A percentile compares a stretch with the other conserved stretches of the same genome.
Evolutionary conservation across 2,113 vertebrate genomes (phyloP).

Genomic region (Mionectes macconnelli): DNA sequence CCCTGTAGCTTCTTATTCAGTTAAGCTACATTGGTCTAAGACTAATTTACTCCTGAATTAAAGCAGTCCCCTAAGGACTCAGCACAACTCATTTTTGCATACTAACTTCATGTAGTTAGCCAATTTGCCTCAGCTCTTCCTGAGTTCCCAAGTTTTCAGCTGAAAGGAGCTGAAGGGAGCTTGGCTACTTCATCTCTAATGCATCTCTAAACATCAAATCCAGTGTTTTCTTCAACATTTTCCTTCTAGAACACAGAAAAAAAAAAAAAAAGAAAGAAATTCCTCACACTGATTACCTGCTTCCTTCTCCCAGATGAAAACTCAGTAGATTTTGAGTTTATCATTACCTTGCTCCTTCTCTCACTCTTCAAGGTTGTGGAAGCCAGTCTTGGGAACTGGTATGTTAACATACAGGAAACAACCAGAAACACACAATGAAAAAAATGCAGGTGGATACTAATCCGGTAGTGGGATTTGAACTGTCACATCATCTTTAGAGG

Average conservation of each 20-base stretch:
- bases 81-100: constrained; percentile 2
- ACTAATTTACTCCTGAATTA: constrained; percentile 50
- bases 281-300: not conserved
- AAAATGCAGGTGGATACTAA: not conserved
- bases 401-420: not conserved
- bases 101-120: not conserved
- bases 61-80: constrained; percentile 5
- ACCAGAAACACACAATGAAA: not conserved
- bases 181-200: not conserved
- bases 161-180: not conserved
- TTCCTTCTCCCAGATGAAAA: not conserved
- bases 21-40: constrained; percentile 30
- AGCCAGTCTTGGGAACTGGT: not conserved
- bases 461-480: not conserved
- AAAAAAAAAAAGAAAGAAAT: not conserved
- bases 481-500: not conserved
- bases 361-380: not conserved
- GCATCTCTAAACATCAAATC: not conserved
- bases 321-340: not conserved
- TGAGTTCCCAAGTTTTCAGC: not conserved
- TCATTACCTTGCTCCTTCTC: not conserved
- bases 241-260: not conserved
- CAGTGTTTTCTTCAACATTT: not conserved
- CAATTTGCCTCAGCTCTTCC: not conserved
- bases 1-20: constrained; percentile 36